Conservation (phyloP, 2,888 invertebrate genomes). For the Acanthosepion pharaonis region DNA sequence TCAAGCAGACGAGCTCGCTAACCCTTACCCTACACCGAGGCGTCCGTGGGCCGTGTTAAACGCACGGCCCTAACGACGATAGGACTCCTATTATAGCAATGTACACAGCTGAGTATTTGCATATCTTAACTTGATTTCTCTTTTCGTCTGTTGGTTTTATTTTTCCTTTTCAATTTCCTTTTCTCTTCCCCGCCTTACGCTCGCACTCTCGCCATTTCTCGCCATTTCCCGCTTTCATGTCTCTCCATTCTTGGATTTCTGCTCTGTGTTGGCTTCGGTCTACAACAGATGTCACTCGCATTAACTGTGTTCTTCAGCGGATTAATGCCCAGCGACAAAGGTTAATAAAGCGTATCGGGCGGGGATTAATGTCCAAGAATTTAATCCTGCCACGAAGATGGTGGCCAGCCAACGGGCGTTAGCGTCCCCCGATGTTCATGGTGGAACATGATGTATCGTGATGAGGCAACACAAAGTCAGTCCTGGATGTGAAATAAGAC, state of each 20-base stretch:
- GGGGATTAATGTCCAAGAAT: conserved; percentile 2
- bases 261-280: conserved; percentile 8
- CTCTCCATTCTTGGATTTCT: neutral
- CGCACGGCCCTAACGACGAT: neutral
- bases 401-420: conserved; percentile 33
- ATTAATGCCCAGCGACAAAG: conserved; percentile 33
- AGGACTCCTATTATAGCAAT: neutral
- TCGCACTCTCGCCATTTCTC: neutral
- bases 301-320: conserved; percentile 40
- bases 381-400: conserved; percentile 1
- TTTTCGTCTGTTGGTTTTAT: neutral
- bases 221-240: neutral
- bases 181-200: neutral
- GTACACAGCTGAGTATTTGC: neutral
- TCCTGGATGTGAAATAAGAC: too few species aligned
- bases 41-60: neutral
- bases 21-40: neutral
- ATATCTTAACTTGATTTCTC: neutral
- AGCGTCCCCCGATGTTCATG: neutral
- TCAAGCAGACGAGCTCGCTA: too few species aligned
- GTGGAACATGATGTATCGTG: neutral
- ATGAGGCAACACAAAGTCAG: neutral
- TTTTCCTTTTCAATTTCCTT: neutral
- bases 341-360: conserved; percentile 33
- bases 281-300: conserved; percentile 45